These are phyloP conservation scores for Hydrolagus affinis DNA, from an alignment of 2,113 vertebrate genomes.

Conservation along the genomic window DNA sequence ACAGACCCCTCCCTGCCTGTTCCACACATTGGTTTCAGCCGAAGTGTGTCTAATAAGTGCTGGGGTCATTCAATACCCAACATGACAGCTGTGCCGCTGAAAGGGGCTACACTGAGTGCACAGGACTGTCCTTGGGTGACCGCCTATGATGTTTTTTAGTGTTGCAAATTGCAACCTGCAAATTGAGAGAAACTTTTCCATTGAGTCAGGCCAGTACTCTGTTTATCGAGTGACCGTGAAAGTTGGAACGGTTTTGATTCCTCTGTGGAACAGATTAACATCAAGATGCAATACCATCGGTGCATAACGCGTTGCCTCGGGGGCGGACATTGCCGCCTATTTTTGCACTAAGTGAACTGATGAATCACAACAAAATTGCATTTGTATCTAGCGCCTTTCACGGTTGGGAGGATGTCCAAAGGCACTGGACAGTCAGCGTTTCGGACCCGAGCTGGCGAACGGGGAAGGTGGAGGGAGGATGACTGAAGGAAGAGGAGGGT, in stretches of 20 bases:
- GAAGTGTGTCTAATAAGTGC: not conserved
- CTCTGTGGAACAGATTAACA: not conserved
- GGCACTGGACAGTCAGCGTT: no score
- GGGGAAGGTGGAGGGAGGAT: no score
- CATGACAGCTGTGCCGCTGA: not conserved
- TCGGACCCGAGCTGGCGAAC: no score
- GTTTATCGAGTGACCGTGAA: not conserved
- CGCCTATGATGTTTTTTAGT: not conserved
- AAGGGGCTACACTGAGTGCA: not conserved
- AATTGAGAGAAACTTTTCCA: not conserved
- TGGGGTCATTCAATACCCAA: not conserved
- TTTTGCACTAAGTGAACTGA: not conserved
- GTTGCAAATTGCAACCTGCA: not conserved
- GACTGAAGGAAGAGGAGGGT: no score
- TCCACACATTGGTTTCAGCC: not conserved
- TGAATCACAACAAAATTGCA: no score
- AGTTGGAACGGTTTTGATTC: not conserved
- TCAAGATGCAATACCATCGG: not conserved
- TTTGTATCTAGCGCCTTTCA: no score
- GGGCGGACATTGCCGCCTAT: not conserved
- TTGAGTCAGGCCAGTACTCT: not conserved
- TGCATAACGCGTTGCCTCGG: not conserved
- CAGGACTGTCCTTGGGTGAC: not conserved
- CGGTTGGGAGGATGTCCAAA: no score
- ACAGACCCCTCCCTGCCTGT: not conserved